phyloP scores from a whole-genome alignment of 2,113 vertebrate genomes.

The Psittacara wagleri region DNA sequence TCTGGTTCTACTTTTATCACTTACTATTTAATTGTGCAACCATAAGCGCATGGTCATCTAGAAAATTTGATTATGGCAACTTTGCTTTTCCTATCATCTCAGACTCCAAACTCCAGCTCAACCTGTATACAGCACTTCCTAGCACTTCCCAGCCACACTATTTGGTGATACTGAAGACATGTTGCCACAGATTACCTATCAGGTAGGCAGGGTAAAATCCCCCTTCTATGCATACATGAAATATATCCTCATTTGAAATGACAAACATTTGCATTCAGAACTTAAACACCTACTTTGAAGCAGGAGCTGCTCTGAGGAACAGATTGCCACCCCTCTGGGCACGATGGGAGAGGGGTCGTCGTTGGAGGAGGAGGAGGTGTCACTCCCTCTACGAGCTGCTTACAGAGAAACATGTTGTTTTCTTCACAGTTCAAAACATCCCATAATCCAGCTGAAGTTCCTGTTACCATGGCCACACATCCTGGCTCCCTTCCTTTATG shows the following conservation, averaged over 20 bases:
- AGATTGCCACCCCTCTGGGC: constrained; percentile 78
- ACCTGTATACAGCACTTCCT: not conserved
- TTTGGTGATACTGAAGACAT: not conserved
- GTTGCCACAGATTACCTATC: not conserved
- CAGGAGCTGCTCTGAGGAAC: constrained; percentile 68
- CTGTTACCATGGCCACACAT: constrained; percentile 90
- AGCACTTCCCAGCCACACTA: not conserved
- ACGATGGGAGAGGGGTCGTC: constrained; percentile 70
- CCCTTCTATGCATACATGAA: not conserved
- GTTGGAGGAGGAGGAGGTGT: constrained; percentile 77
- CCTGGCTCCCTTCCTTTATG: constrained; percentile 82
- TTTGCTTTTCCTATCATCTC: not conserved
- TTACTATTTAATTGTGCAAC: not conserved
- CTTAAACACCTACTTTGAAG: constrained; percentile 77
- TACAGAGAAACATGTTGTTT: constrained; percentile 89
- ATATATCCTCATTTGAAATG: not conserved
- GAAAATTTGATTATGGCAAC: not conserved
- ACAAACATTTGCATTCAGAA: not conserved
- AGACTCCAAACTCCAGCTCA: not conserved
- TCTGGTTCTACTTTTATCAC: not conserved
- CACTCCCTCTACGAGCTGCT: constrained; percentile 83
- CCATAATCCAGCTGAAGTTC: constrained; percentile 89
- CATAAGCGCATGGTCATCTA: not conserved
- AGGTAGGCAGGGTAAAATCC: not conserved
- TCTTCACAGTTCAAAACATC: constrained; percentile 84